Conservation (phyloP, 1,140 invertebrate species). For the Bombus turneri region DNA sequence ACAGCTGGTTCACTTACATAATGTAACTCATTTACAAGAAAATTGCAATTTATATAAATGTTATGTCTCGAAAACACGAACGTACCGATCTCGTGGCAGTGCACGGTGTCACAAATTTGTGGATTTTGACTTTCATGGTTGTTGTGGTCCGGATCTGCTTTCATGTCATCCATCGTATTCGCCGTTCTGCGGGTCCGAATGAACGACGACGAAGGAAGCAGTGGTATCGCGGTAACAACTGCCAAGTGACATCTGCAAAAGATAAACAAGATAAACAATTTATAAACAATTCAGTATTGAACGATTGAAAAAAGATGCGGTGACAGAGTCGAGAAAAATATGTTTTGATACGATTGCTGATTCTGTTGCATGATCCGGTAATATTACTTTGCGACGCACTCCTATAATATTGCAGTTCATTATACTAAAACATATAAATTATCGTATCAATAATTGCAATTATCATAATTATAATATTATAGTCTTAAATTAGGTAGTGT, state of each 20-base stretch:
- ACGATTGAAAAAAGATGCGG: background rate
- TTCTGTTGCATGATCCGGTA: background rate
- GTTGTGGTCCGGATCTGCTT: background rate
- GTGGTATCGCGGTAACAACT: background rate
- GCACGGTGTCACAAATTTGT: slow-evolving; percentile 7
- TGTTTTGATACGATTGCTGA: background rate
- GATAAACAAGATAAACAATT: background rate
- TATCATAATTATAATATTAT: too few species aligned
- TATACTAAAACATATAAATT: too few species aligned
- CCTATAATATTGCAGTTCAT: too few species aligned
- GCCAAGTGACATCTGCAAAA: slow-evolving; percentile 25
- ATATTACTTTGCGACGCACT: too few species aligned
- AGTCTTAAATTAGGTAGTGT: too few species aligned
- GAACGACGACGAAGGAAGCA: background rate
- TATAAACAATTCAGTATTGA: background rate
- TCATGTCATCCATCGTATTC: background rate
- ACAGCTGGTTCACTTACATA: background rate
- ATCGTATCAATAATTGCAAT: too few species aligned
- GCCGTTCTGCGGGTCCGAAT: background rate
- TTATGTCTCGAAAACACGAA: slow-evolving; percentile 9
- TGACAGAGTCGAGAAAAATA: background rate
- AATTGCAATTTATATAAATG: slow-evolving; percentile 39
- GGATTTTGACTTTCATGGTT: background rate
- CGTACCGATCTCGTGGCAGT: slow-evolving; percentile 37
- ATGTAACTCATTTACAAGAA: background rate